Evolutionary conservation across 1,140 invertebrate genomes (phyloP), one percentile per base, ranked within the genome.

Genomic region (Maniola jurtina): DNA sequence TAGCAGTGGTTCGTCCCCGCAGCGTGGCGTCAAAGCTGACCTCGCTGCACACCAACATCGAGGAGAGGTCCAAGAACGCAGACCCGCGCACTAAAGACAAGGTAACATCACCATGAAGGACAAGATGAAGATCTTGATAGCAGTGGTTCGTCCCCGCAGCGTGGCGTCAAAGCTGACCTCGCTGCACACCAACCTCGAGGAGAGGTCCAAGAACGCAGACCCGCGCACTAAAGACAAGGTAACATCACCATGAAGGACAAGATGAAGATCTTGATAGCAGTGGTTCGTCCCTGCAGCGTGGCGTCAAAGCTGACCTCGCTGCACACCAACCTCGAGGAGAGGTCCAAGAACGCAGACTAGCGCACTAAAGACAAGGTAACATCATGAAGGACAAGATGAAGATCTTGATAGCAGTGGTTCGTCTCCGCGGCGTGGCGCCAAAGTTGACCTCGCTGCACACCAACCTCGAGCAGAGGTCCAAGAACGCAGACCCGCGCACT

Each of bases 401-500:
- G n/a, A n/a, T n/a, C n/a, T n/a, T n/a, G n/a, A n/a, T n/a, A n/a
- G n/a, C n/a, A n/a, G n/a, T n/a, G n/a, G n/a, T n/a, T n/a, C n/a
- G n/a, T n/a, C n/a, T n/a, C n/a, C n/a, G n/a, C n/a, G n/a, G n/a
- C n/a, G n/a, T n/a, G n/a, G n/a, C n/a, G n/a, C n/a, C n/a, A n/a
- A n/a, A n/a, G n/a, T n/a, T n/a, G n/a, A n/a, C n/a, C n/a, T n/a
- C n/a, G n/a, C n/a, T n/a, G n/a, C n/a, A n/a, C n/a, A n/a, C n/a
- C n/a, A 94, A 95, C 65, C 89, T 97, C 16, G 95, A 96, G 85
- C 95, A 97, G 86, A 92, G 95, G 58, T 96, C 95, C 5, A 96
- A 95, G 91, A 92, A 95, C 77, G 88, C 92, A 88, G 94, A n/a
- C 72, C 78, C 92, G 4, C 93, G 95, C 72, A 86, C 91, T 83